Conservation (phyloP, 2,113 vertebrate genomes). For the Speoplatyrhinus poulsoni region DNA sequence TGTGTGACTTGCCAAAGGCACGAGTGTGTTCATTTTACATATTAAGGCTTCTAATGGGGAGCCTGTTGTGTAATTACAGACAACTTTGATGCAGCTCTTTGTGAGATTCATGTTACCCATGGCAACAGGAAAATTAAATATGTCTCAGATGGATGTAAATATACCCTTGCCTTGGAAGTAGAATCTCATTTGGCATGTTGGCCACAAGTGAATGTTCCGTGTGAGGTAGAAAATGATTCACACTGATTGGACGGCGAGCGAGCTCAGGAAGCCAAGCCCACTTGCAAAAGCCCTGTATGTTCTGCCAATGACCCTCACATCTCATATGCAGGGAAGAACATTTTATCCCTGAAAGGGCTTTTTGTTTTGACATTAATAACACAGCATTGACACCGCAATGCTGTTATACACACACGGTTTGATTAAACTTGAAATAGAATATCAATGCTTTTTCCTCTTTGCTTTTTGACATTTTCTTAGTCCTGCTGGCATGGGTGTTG, state of each 20-base stretch:
- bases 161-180: slow-evolving; percentile 63
- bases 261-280: slow-evolving; percentile 28
- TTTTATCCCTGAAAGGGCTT: slow-evolving; percentile 27
- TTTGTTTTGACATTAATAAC: slow-evolving; percentile 50
- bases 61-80: slow-evolving; percentile 74
- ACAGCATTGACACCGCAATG: slow-evolving; percentile 30
- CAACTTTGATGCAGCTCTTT: slow-evolving; percentile 59
- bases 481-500: background rate
- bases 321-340: slow-evolving; percentile 27
- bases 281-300: slow-evolving; percentile 14
- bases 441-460: slow-evolving; percentile 13
- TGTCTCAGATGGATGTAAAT: slow-evolving; percentile 67
- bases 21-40: slow-evolving; percentile 53
- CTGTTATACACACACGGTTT: slow-evolving; percentile 6
- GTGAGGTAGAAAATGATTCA: slow-evolving; percentile 54
- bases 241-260: slow-evolving; percentile 43
- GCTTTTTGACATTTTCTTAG: slow-evolving; percentile 2
- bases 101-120: slow-evolving; percentile 67
- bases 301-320: slow-evolving; percentile 24
- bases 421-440: slow-evolving; percentile 29
- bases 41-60: slow-evolving; percentile 72
- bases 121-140: slow-evolving; percentile 71
- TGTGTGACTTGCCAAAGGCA: slow-evolving; percentile 52
- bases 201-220: slow-evolving; percentile 43
- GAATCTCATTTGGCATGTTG: slow-evolving; percentile 66